Evolutionary conservation across 2,113 vertebrate genomes (phyloP), one percentile per base, ranked within the genome.

Genomic region (Eurystomus gularis): DNA sequence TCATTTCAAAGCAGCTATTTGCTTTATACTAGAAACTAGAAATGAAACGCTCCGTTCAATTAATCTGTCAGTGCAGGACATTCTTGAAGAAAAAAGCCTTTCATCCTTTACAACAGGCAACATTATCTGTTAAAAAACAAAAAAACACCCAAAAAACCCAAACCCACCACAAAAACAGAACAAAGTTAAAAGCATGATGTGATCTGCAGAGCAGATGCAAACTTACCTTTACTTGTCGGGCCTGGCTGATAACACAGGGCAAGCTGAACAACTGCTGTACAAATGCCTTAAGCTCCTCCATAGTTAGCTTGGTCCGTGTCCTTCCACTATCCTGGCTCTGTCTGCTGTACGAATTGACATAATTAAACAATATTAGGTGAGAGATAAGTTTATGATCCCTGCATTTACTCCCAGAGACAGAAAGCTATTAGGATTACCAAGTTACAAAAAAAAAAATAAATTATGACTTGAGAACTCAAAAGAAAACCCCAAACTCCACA

Each of bases 271-370:
- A 98, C 93, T 99, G 99, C 51, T 99, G 99, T 48, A 99, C 99
- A 68, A 99, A 99, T 11, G 99, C 99, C 95, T 99, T 99, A n/a
- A 99, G 97, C 95, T 99, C 99, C 92, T 99, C 99, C 97, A 99
- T 98, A 1, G 99, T 99, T 82, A 99, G 98, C 93, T 99, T 99
- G 88, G 98, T 99, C 76, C 99, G 98, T 71, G 98, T 98, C 68
- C 98, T 98, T 70, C 98, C 98, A 70, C 98, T 98, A 17, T 99
- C 99, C 29, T 98, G 98, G 76, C 98, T 98, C 94, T 99, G 98
- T 61, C 98, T 99, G 96, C 98, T 98, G 86, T 23, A 96, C 44
- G 42, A 76, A 81, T 17, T 7, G 26, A 82, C 61, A 86, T 18
- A 89, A 83, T 81, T 29, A 54, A 81, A 37, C n/a, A 83, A 9